phyloP scores from a whole-genome alignment of 2,797 vertebrate genomes.

The Characodon lateralis region DNA sequence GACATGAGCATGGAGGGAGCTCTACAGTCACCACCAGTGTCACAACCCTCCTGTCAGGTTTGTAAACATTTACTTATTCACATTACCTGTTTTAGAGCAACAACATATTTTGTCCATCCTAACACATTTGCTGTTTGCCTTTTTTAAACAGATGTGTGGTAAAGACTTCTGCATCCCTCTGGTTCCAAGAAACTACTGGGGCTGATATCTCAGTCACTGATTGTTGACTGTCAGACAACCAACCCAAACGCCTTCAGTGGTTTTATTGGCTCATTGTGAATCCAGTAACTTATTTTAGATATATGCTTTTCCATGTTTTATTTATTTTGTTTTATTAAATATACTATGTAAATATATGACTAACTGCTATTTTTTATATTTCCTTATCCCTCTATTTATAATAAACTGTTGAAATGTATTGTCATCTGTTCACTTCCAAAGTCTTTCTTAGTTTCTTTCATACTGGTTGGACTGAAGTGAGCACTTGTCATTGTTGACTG shows the following conservation, averaged over 20 bases:
- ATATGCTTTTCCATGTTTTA: slow-evolving; percentile 61
- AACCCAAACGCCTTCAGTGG: slow-evolving; percentile 50
- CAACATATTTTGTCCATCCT: not conserved
- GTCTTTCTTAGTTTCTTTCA: not conserved
- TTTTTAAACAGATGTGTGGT: slow-evolving; percentile 71
- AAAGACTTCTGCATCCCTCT: slow-evolving; percentile 74
- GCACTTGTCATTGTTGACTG: not conserved
- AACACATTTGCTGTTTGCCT: slow-evolving; percentile 10
- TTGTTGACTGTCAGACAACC: slow-evolving; percentile 48
- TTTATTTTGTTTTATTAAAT: slow-evolving; percentile 72
- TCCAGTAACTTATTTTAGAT: slow-evolving; percentile 72
- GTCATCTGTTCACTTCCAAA: slow-evolving; percentile 17
- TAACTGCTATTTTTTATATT: slow-evolving; percentile 74
- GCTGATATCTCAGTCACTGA: slow-evolving; percentile 42
- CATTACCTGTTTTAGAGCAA: not conserved
- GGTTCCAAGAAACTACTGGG: slow-evolving; percentile 76
- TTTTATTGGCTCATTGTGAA: slow-evolving; percentile 70
- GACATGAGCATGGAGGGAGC: slow-evolving; percentile 54
- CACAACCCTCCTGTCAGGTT: slow-evolving; percentile 78
- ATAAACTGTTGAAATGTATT: slow-evolving; percentile 61
- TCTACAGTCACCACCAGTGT: slow-evolving; percentile 60
- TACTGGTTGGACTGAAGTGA: not conserved
- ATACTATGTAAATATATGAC: slow-evolving; percentile 80
- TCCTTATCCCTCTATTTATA: slow-evolving; percentile 74
- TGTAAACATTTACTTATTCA: slow-evolving; percentile 1